Base-by-base conservation (phyloP, 1,140 invertebrate species). In the Papilio polyxenes region DNA sequence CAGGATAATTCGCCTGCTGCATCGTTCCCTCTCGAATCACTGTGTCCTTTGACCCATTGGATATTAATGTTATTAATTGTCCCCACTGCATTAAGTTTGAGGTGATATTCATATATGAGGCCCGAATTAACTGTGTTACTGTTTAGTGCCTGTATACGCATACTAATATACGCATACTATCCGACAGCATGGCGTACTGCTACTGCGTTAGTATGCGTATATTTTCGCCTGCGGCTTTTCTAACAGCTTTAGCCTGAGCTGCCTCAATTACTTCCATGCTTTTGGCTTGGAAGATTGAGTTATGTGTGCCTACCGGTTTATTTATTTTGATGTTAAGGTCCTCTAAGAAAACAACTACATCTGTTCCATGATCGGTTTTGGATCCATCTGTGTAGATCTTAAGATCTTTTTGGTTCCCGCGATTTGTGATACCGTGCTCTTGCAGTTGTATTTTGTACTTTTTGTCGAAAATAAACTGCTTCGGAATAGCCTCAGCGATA, bases 271-370 rank as follows among this genome's bases (percentile, higher is more conserved):
- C 23, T 31, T 2, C 23, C 23, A 31, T 31, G 23, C 23, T 1
- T 62, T 81, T 74, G 5, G 81, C 72, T 31, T 81, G 74, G 56
- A 75, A 81, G 10, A 81, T 72, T 0, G 59, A 10, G n/a, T n/a
- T n/a, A n/a, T n/a, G n/a, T 6, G 37, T 75, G 17, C 72, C 81
- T n/a, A 75, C 15, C 31, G 74, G 3, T 40, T 3, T 59, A 4
- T 72, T n/a, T 53, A 81, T 62, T 20, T 48, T 74, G 10, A 81
- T 81, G 37, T 81, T 81, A 7, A 81, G 15, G 56, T 81, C 81
- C 15, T 75, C 72, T 4, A 74, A 76, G 51, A 81, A 81, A 1
- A 75, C 74, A 7, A 31, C 72, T 15, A 10, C 1, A 9, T 74
- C 72, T 20, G 81, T 75, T 11, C 81, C 74, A 20, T 20, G 3